A percentile compares a stretch with the other conserved stretches of the same genome.
These are phyloP conservation scores for Eurytoma californica DNA, from an alignment of 2,888 invertebrate species.

Conservation along the genomic window DNA sequence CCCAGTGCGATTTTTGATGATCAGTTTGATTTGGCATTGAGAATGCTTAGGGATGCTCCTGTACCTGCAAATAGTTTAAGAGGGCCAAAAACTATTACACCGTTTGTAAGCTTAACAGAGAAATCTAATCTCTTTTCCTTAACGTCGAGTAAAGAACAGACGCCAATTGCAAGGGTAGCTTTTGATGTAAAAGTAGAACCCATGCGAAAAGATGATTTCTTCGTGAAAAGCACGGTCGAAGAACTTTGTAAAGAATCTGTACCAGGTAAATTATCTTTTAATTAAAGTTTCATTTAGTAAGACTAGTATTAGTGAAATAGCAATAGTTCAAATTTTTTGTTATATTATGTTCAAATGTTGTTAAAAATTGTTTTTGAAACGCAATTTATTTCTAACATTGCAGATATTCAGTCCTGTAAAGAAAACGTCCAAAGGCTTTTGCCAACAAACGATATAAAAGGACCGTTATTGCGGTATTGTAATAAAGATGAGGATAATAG, in stretches of 20 bases:
- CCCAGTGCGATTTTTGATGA: conserved; percentile 76
- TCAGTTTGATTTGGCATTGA: conserved; percentile 78
- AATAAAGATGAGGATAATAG: background rate
- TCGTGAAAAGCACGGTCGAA: background rate
- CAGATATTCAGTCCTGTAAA: conserved; percentile 14
- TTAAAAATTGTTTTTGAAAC: background rate
- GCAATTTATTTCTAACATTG: background rate
- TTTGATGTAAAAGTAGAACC: conserved; percentile 54
- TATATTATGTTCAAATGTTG: too few species aligned
- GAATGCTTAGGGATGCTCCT: conserved; percentile 74
- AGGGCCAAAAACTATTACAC: conserved; percentile 57
- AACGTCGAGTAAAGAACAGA: conserved; percentile 61
- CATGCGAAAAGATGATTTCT: conserved; percentile 9
- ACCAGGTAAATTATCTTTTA: conserved; percentile 20
- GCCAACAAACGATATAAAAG: conserved; percentile 19
- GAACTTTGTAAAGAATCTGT: conserved; percentile 3
- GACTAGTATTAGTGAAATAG: background rate
- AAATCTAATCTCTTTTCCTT: conserved; percentile 65
- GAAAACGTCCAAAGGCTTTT: conserved; percentile 10
- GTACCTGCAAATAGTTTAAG: conserved; percentile 54
- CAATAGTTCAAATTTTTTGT: background rate
- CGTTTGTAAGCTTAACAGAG: conserved; percentile 58
- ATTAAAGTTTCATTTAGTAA: background rate
- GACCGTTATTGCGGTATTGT: conserved; percentile 18
- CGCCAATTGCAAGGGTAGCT: conserved; percentile 63